phyloP scores from a whole-genome alignment of 2,888 invertebrate species.

The Pemphredon lugubris region DNA sequence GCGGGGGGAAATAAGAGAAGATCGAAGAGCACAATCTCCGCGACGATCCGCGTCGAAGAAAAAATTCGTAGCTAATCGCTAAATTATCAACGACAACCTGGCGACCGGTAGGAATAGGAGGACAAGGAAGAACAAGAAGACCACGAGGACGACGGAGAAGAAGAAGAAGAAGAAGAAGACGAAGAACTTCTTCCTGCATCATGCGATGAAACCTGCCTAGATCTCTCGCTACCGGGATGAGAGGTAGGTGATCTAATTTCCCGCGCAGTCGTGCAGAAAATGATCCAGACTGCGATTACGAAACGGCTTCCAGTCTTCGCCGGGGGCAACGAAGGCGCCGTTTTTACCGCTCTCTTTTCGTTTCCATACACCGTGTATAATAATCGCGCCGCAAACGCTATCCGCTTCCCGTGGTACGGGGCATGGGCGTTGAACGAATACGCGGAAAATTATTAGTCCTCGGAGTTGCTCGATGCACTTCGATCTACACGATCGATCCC shows the following conservation, averaged over 20 bases:
- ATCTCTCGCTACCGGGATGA: constrained; percentile 76
- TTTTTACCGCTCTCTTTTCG: constrained; percentile 69
- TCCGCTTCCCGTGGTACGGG: constrained; percentile 64
- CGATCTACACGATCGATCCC: not conserved
- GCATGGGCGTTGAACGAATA: constrained; percentile 40
- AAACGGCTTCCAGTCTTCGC: constrained; percentile 80
- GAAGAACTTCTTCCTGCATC: constrained; percentile 63
- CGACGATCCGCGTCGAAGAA: no score
- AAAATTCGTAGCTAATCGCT: constrained; percentile 54
- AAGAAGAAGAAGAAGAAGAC: constrained; percentile 36
- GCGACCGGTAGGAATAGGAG: constrained; percentile 36
- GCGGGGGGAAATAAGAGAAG: no score
- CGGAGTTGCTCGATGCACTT: not conserved
- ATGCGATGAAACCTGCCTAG: constrained; percentile 68
- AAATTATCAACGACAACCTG: constrained; percentile 62
- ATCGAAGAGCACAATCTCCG: no score
- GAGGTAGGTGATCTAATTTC: constrained; percentile 80
- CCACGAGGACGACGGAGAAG: no score
- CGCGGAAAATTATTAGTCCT: constrained; percentile 53
- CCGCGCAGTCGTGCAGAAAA: constrained; percentile 81
- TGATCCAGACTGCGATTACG: constrained; percentile 79
- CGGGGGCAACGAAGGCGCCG: constrained; percentile 69
- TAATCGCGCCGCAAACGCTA: constrained; percentile 54
- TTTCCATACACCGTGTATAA: constrained; percentile 57
- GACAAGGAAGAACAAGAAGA: constrained; percentile 19